Conservation (phyloP, 2,888 invertebrate species). For the Lasioglossum calceatum region DNA sequence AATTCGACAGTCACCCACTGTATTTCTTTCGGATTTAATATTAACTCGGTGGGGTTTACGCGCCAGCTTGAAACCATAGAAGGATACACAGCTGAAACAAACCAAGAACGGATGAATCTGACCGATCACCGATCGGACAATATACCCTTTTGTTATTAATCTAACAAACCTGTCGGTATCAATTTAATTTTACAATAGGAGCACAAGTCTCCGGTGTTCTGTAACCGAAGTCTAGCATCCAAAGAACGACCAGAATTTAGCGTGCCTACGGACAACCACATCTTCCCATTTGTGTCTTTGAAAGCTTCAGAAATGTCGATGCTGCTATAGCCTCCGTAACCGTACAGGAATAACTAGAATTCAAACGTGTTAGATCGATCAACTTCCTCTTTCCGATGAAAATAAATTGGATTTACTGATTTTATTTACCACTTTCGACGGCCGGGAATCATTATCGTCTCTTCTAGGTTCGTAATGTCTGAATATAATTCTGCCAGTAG, state of each 20-base stretch:
- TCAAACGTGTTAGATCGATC: slow-evolving; percentile 7
- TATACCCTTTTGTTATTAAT: not conserved
- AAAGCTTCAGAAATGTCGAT: slow-evolving; percentile 85
- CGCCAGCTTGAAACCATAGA: slow-evolving; percentile 79
- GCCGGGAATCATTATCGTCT: slow-evolving; percentile 60
- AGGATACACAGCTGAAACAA: slow-evolving; percentile 78
- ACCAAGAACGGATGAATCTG: not conserved
- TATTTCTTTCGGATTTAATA: slow-evolving; percentile 83
- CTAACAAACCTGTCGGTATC: slow-evolving; percentile 78
- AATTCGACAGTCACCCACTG: slow-evolving; percentile 83
- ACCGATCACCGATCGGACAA: not conserved
- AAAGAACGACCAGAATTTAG: slow-evolving; percentile 85
- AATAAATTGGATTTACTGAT: slow-evolving; percentile 3
- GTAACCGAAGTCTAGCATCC: slow-evolving; percentile 85
- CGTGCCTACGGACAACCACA: slow-evolving; percentile 87
- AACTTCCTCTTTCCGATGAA: slow-evolving; percentile 8
- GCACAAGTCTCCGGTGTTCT: slow-evolving; percentile 86
- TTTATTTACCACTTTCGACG: slow-evolving; percentile 61
- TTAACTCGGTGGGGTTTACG: slow-evolving; percentile 84
- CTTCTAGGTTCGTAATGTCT: slow-evolving; percentile 82
- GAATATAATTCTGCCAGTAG: slow-evolving; percentile 86
- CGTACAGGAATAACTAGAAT: slow-evolving; percentile 85
- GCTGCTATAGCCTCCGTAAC: slow-evolving; percentile 87
- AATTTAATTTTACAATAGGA: slow-evolving; percentile 85
- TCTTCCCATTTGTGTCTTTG: slow-evolving; percentile 86